These are phyloP conservation scores for Pheosia gnoma DNA, from an alignment of 2,888 invertebrate species.

Conservation along the genomic window DNA sequence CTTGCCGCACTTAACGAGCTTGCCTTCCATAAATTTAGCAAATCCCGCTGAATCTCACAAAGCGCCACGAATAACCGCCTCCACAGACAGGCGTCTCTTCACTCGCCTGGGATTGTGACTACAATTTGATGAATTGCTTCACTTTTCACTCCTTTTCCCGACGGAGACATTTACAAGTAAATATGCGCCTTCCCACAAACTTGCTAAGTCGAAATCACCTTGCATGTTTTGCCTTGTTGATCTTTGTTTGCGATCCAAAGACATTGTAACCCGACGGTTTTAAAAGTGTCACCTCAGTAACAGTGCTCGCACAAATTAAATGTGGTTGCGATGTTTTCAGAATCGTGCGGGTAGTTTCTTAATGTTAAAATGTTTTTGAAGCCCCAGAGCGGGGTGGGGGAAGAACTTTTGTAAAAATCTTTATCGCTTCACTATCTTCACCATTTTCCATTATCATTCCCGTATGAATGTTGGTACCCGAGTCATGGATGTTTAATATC, in stretches of 20 bases:
- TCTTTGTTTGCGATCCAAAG: conserved; percentile 24
- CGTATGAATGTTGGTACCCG: too few species aligned
- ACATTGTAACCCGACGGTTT: conserved; percentile 43
- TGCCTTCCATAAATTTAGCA: conserved; percentile 60
- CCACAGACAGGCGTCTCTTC: conserved; percentile 59
- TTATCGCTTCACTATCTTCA: conserved; percentile 17
- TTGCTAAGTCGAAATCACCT: conserved; percentile 6
- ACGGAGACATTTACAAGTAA: conserved; percentile 14
- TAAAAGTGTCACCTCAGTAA: conserved; percentile 43
- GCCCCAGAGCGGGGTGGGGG: conserved; percentile 40
- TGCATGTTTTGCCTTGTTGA: conserved; percentile 7
- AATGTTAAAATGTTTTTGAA: conserved; percentile 28
- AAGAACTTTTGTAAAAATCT: conserved; percentile 56
- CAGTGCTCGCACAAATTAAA: conserved; percentile 56
- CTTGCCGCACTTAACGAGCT: conserved; percentile 54
- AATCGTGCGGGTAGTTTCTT: conserved; percentile 30
- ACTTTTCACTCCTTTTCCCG: conserved; percentile 52
- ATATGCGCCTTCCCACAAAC: conserved; percentile 16
- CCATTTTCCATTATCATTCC: too few species aligned
- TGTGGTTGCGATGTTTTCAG: conserved; percentile 32
- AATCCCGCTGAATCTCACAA: conserved; percentile 56
- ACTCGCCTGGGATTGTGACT: conserved; percentile 69
- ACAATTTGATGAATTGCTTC: conserved; percentile 71
- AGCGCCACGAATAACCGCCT: conserved; percentile 47
- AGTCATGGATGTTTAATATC: too few species aligned